A percentile compares a stretch with the other conserved stretches of the same genome.
Evolutionary conservation across 2,797 vertebrate genomes (phyloP).

Genomic region (Alcedo atthis): DNA sequence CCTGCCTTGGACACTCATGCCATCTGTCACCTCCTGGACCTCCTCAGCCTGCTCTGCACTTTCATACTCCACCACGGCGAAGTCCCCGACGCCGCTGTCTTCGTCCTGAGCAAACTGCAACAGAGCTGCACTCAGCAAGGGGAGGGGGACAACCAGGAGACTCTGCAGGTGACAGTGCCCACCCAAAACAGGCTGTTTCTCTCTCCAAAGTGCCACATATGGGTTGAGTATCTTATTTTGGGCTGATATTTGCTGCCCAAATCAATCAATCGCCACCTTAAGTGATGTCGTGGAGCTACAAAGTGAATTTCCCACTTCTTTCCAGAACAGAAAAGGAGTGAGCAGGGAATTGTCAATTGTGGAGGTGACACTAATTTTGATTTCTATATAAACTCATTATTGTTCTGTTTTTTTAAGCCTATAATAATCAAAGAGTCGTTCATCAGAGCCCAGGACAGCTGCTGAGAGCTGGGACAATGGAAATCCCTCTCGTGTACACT

Average conservation of each 20-base stretch:
- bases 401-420: not conserved
- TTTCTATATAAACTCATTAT: not conserved
- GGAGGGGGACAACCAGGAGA: too few relatives aligned
- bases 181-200: not conserved
- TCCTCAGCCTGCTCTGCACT: slow-evolving; percentile 90
- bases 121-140: not conserved
- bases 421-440: not conserved
- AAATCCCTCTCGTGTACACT: not conserved
- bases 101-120: slow-evolving; percentile 93
- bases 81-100: slow-evolving; percentile 86
- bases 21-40: slow-evolving; percentile 82
- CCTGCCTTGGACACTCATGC: slow-evolving; percentile 82
- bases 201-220: not conserved
- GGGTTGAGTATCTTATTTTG: not conserved
- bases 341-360: not conserved
- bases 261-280: not conserved
- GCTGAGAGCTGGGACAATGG: not conserved
- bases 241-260: rapidly evolving
- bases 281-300: too few relatives aligned
- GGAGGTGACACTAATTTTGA: not conserved
- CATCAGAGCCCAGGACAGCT: not conserved
- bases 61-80: slow-evolving; percentile 93
- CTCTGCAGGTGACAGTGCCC: too few relatives aligned
- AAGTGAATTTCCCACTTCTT: not conserved
- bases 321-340: not conserved